Evolutionary conservation across 1,140 invertebrate genomes (phyloP).

Genomic region (Papilio polytes): DNA sequence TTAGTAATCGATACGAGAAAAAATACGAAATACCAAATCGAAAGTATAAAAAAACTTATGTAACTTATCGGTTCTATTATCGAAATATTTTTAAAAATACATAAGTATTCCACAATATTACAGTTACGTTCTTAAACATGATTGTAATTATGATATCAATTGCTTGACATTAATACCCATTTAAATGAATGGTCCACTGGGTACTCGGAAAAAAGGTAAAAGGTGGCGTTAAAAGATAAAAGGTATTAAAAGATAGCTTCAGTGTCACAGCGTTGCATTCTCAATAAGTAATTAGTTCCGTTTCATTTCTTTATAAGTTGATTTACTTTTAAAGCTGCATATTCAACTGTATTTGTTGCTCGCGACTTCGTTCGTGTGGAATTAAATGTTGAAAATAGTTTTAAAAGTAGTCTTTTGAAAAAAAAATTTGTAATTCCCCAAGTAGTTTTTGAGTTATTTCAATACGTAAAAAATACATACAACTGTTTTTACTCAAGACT

Average conservation of each 20-base stretch:
- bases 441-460: no score
- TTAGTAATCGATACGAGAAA: constrained; percentile 23
- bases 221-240: constrained; percentile 22
- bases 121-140: no score
- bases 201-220: constrained; percentile 2
- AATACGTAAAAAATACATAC: neutral
- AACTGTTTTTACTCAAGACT: neutral
- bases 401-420: no score
- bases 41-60: no score
- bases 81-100: no score
- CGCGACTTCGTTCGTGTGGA: neutral
- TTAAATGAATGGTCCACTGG: neutral
- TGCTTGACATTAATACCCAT: constrained; percentile 16
- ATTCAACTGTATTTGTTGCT: constrained; percentile 23
- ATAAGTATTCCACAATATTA: no score
- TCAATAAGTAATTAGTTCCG: constrained; percentile 36
- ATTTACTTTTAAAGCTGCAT: constrained; percentile 36
- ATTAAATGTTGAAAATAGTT: neutral
- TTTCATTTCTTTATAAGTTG: constrained; percentile 26
- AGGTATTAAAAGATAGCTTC: constrained; percentile 22
- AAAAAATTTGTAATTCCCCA: no score
- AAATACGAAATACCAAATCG: neutral
- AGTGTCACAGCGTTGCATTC: constrained; percentile 30
- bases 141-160: neutral
- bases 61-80: no score